Conservation (phyloP, 2,888 invertebrate genomes). For the Macropis europaea region DNA sequence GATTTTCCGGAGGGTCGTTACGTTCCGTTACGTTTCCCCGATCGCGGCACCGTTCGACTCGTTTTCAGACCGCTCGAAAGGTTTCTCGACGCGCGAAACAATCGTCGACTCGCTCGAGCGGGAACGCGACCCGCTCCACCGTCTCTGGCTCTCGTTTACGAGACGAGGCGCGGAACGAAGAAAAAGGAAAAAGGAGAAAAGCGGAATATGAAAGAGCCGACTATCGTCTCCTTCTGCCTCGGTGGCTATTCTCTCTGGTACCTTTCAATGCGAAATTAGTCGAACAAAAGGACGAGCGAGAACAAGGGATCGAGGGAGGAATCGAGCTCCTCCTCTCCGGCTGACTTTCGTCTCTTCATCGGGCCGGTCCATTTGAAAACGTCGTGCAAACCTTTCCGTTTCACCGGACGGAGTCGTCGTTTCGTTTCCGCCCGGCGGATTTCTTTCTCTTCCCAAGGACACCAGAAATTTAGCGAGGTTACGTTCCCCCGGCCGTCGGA, state of each 20-base stretch:
- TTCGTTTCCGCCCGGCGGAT: constrained; percentile 15
- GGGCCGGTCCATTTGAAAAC: neutral
- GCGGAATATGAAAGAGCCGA: neutral
- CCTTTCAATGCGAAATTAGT: neutral
- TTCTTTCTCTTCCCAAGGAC: too few relatives aligned
- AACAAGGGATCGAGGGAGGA: too few relatives aligned
- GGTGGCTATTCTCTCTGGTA: neutral
- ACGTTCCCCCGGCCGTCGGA: too few relatives aligned
- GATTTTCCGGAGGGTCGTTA: constrained; percentile 9
- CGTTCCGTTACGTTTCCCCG: constrained; percentile 7
- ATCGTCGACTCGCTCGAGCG: neutral
- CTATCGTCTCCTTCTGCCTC: neutral
- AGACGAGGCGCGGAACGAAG: too few relatives aligned
- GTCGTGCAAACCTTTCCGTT: neutral
- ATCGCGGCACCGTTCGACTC: constrained; percentile 5
- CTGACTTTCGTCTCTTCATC: neutral
- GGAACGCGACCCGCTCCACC: neutral
- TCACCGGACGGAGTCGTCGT: neutral
- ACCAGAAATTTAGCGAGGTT: too few relatives aligned
- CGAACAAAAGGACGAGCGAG: neutral
- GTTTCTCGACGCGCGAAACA: constrained; percentile 6
- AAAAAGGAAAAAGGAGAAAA: too few relatives aligned
- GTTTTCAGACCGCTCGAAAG: constrained; percentile 2
- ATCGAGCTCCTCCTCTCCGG: neutral
- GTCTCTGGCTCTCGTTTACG: too few relatives aligned